Conservation (phyloP, 2,113 vertebrate species). For the Psophia crepitans region DNA sequence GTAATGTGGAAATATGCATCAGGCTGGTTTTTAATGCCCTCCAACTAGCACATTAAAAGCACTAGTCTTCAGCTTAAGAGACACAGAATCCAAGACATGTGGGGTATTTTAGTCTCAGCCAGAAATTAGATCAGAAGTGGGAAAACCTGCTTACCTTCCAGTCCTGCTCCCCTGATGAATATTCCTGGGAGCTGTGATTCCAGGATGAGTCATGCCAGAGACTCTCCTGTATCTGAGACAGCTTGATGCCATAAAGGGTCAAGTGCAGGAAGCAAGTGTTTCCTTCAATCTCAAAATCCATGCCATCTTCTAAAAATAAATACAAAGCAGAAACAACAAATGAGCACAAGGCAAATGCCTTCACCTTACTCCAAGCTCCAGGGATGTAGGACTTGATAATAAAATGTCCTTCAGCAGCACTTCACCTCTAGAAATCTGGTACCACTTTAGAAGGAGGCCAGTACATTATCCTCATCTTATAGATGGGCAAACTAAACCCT, state of each 20-base stretch:
- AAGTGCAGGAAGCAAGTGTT: not conserved
- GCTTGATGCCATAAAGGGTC: not conserved
- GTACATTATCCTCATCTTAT: not conserved
- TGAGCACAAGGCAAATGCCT: not conserved
- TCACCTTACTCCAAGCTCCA: not conserved
- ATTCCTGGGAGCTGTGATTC: not conserved
- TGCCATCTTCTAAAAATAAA: conserved; percentile 6
- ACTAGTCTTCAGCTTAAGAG: not conserved
- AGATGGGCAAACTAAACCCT: not conserved
- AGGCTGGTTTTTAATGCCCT: not conserved
- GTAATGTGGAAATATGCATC: not conserved
- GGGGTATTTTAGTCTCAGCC: not conserved
- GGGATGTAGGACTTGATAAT: not conserved
- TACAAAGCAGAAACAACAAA: not conserved
- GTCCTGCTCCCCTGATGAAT: not conserved
- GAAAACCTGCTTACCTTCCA: not conserved
- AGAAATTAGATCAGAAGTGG: not conserved
- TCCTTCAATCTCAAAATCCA: not conserved
- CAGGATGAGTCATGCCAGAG: conserved; percentile 8
- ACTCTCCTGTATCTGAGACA: not conserved
- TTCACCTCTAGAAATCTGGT: not conserved
- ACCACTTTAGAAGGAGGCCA: not conserved
- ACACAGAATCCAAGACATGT: not conserved
- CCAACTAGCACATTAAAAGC: not conserved
- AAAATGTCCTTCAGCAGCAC: not conserved